These are phyloP conservation scores for Lemur catta DNA, from an alignment of 2,797 vertebrate genomes.

Conservation along the genomic window DNA sequence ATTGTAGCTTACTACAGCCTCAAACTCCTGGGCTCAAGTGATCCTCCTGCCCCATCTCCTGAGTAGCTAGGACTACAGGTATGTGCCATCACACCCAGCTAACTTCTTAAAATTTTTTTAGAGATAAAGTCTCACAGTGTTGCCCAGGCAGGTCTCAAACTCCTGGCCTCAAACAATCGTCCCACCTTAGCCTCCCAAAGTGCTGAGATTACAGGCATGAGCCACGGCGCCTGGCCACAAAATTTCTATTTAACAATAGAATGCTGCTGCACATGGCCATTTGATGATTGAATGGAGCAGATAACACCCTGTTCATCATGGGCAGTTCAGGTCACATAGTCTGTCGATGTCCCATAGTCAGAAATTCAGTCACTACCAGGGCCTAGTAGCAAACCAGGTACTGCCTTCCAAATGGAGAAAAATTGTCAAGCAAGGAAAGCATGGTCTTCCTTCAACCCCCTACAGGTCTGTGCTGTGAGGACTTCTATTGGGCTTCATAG, in stretches of 20 bases:
- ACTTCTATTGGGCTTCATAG: neutral
- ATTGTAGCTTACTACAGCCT: no score
- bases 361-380: slow-evolving; percentile 23
- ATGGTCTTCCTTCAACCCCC: neutral
- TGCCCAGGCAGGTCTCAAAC: no score
- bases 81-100: no score
- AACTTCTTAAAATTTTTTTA: no score
- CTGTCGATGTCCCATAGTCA: neutral
- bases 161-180: no score
- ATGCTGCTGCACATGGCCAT: neutral
- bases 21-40: no score
- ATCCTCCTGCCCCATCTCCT: no score
- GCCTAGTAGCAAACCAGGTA: neutral
- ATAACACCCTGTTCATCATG: neutral
- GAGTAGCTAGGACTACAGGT: no score
- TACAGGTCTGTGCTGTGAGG: neutral
- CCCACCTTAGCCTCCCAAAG: no score
- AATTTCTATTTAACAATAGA: slow-evolving; percentile 1
- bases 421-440: neutral
- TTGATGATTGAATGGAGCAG: neutral
- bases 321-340: neutral
- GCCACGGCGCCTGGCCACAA: neutral
- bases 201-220: no score
- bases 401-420: neutral
- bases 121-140: no score